Evolutionary conservation across 2,113 vertebrate genomes (phyloP), one percentile per base, ranked within the genome.

Genomic region (Candoia aspera): DNA sequence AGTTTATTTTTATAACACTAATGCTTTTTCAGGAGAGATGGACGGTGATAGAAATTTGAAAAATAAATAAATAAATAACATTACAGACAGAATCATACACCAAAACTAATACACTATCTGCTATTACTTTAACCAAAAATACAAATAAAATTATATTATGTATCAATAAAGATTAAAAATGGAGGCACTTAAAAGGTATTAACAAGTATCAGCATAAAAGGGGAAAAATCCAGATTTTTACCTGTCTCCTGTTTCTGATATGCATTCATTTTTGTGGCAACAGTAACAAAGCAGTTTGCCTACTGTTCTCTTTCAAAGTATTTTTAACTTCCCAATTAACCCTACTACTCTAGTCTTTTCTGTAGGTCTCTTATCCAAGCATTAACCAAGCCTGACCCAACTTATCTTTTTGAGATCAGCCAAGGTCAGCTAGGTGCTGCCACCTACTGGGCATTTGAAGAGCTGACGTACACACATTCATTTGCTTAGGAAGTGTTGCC

Each of bases 391-490:
- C 19, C 73, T 79, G 33, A 8, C 19, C 6, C 68, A 79, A 79
- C 33, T 79, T 79, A 79, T 37, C 33, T 37, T 79, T 42, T 42
- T 42, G n/a, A 79, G 33, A 37, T 79, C 73, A 79, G 73, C 73
- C 73, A 79, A 79, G 19, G n/a, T 79, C 17, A 79, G 73, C 73
- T 42, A 42, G 73, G 73, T 79, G 33, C 73, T 79, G 73, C 73
- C 73, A 79, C 33, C 73, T 79, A 79, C 33, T 79, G 73, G 73
- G 73, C 33, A 33, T 94, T 94, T 88, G 17, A n/a, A 68, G 2
- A 89, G 15, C 37, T 84, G 55, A 2, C 33, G 17, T 19, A 37
- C 19, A 84, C 21, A 84, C 86, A 26, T 19, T 73, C 49, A 90
- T 29, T 24, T 49, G 42, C 4, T 12, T 85, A 15, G n/a, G 15